A percentile compares a stretch with the other conserved stretches of the same genome.
phyloP scores from a whole-genome alignment of 2,113 vertebrate species.

The Ancistrus triradiatus region DNA sequence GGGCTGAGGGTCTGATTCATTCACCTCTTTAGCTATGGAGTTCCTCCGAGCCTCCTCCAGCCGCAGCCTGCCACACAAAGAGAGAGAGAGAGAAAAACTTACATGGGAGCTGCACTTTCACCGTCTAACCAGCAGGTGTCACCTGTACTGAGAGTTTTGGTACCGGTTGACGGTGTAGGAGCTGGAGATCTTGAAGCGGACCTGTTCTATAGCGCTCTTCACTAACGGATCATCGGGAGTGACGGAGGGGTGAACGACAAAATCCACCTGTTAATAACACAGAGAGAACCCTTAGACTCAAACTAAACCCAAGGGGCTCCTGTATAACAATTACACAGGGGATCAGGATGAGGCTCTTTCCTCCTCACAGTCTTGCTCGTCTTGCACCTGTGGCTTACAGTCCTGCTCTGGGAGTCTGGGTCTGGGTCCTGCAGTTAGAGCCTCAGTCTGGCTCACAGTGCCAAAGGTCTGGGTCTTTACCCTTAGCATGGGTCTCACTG shows the following conservation, averaged over 20 bases:
- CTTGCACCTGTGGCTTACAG: too few species aligned
- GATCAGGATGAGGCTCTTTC: too few species aligned
- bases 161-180: constrained; percentile 77
- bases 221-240: constrained; percentile 80
- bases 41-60: constrained; percentile 46
- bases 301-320: too few species aligned
- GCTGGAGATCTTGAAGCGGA: constrained; percentile 89
- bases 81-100: background rate
- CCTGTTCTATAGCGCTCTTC: constrained; percentile 83
- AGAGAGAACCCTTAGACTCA: too few species aligned
- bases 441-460: background rate
- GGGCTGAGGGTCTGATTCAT: constrained; percentile 11
- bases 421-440: background rate
- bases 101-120: too few species aligned
- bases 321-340: too few species aligned
- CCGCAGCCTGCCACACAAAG: constrained; percentile 42
- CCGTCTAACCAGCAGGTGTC: too few species aligned
- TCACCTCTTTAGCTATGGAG: constrained; percentile 42
- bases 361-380: too few species aligned
- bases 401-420: background rate
- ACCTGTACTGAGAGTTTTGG: constrained; percentile 21
- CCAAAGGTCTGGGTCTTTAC: background rate
- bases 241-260: constrained; percentile 89
- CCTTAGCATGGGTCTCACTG: too few species aligned
- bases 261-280: constrained; percentile 79